Evolutionary conservation across 2,888 invertebrate species (phyloP).

Genomic region (Lordiphosa fenestrarum): DNA sequence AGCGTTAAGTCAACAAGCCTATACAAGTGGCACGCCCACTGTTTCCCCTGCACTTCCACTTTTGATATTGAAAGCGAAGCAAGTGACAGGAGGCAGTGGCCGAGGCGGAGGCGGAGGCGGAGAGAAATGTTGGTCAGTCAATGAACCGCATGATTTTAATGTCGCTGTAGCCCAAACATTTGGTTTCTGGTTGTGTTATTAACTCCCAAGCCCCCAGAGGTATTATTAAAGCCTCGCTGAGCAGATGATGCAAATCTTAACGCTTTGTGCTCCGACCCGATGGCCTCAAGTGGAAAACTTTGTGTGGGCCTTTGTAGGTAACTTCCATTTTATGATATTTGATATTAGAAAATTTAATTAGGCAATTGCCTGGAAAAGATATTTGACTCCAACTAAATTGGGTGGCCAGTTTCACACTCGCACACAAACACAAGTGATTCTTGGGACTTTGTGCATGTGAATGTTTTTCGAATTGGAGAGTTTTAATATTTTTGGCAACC

Average conservation of each 20-base stretch:
- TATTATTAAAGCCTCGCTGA: constrained; percentile 37
- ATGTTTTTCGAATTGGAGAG: too few relatives aligned
- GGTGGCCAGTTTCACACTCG: constrained; percentile 5
- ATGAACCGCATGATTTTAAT: constrained; percentile 73
- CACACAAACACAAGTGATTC: not conserved
- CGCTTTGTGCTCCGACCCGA: constrained; percentile 14
- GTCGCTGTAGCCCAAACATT: constrained; percentile 36
- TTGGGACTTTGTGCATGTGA: too few relatives aligned
- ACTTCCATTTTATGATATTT: constrained; percentile 63
- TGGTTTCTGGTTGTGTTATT: constrained; percentile 53
- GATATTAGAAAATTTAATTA: constrained; percentile 65
- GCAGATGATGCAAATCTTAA: constrained; percentile 54
- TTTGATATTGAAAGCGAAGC: constrained; percentile 63
- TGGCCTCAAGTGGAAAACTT: constrained; percentile 43
- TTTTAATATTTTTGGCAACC: too few relatives aligned
- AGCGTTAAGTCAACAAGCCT: constrained; percentile 39
- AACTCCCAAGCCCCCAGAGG: constrained; percentile 35
- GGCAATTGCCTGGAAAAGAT: constrained; percentile 60
- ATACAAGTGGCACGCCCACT: not conserved
- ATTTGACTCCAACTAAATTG: constrained; percentile 19
- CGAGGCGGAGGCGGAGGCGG: too few relatives aligned
- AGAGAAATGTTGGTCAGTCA: constrained; percentile 51
- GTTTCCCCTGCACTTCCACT: constrained; percentile 44
- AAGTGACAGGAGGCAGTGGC: too few relatives aligned
- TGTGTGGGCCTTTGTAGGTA: constrained; percentile 44